phyloP scores from a whole-genome alignment of 2,797 vertebrate genomes.

The Perdix hodgsoniae region DNA sequence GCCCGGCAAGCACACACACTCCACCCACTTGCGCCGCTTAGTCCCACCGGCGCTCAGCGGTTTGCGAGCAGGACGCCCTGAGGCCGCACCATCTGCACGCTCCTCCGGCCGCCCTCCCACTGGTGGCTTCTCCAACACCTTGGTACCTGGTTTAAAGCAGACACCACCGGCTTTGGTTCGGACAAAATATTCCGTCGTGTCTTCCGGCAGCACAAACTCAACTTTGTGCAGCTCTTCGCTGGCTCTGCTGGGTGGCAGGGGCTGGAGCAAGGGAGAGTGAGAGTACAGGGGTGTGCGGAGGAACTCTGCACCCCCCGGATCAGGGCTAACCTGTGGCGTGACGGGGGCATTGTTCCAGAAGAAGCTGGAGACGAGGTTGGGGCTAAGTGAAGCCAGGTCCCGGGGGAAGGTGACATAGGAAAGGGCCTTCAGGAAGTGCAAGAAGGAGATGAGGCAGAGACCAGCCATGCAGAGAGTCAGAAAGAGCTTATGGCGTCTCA shows the following conservation, averaged over 20 bases:
- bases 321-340: constrained; percentile 87
- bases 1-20: constrained; percentile 93
- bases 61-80: constrained; percentile 50
- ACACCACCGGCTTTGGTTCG: constrained; percentile 92
- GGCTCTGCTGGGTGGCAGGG: constrained; percentile 78
- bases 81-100: constrained; percentile 15
- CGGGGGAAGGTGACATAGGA: constrained; percentile 96
- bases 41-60: background rate
- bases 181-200: constrained; percentile 89
- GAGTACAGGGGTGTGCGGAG: constrained; percentile 82
- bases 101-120: constrained; percentile 71
- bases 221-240: constrained; percentile 84
- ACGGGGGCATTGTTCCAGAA: constrained; percentile 91
- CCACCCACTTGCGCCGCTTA: constrained; percentile 87
- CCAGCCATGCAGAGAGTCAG: constrained; percentile 97
- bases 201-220: constrained; percentile 85
- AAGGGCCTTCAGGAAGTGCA: constrained; percentile 98
- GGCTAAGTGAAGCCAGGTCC: constrained; percentile 95
- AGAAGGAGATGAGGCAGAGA: constrained; percentile 98
- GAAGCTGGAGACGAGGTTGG: constrained; percentile 96
- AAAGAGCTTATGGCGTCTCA: constrained; percentile 98
- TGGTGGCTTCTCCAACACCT: constrained; percentile 81
- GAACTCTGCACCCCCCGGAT: constrained; percentile 84
- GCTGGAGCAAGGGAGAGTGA: constrained; percentile 81
- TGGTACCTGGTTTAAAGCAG: constrained; percentile 94